phyloP scores from a whole-genome alignment of 2,113 vertebrate species.

The western clawed frog (Xenopus tropicalis) region UCB_Xtro_10.0 CM004446.2:3531501-3532000 shows the following conservation, averaged over 20 bases:
- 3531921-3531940: conserved; percentile 9
- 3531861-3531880: conserved; percentile 3
- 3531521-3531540: no score
- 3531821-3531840: not conserved
- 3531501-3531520: no score
- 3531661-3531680: not conserved
- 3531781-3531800: conserved; percentile 13
- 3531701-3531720: not conserved
- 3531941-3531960: conserved; percentile 10
- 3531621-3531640: not conserved
- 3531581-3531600: not conserved
- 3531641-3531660: not conserved
- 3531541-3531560: no score
- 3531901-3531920: not conserved
- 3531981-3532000: not conserved
- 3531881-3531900: not conserved
- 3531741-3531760: conserved; percentile 12
- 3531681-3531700: no score
- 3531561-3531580: no score
- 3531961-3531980: not conserved
- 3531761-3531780: conserved; percentile 38
- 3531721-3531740: conserved; percentile 16
- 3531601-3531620: not conserved
- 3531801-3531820: conserved; percentile 33
- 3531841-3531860: conserved; percentile 1